Conservation (phyloP, 2,888 invertebrate species). For the Nebria salina region DNA sequence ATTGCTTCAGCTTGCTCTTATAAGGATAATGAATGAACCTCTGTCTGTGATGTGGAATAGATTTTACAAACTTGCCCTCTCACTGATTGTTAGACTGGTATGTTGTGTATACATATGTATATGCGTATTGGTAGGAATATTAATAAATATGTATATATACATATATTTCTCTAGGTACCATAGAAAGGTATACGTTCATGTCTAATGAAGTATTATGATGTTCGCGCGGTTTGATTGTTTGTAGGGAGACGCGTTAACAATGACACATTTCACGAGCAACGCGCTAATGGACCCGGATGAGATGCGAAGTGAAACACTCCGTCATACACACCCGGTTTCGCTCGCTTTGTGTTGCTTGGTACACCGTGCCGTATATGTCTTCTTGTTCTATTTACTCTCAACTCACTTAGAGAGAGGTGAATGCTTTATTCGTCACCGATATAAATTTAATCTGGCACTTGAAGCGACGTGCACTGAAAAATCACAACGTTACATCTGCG, state of each 20-base stretch:
- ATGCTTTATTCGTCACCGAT: background rate
- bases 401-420: background rate
- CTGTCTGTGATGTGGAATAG: too few species aligned
- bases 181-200: background rate
- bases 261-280: background rate
- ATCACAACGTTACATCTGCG: background rate
- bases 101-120: too few species aligned
- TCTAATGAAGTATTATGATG: background rate
- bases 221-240: background rate
- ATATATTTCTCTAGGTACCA: too few species aligned
- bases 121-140: too few species aligned
- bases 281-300: background rate
- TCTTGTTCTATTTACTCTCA: background rate
- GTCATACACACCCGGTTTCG: slow-evolving; percentile 1
- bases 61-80: too few species aligned
- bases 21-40: too few species aligned
- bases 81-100: too few species aligned
- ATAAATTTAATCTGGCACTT: background rate
- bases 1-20: too few species aligned
- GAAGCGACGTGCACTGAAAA: background rate
- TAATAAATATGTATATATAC: too few species aligned
- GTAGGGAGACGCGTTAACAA: background rate
- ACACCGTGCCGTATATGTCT: background rate
- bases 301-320: background rate
- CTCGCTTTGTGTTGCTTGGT: background rate